These are phyloP conservation scores for Zaprionus davidi DNA, from an alignment of 1,140 invertebrate genomes.

Conservation along the genomic window DNA sequence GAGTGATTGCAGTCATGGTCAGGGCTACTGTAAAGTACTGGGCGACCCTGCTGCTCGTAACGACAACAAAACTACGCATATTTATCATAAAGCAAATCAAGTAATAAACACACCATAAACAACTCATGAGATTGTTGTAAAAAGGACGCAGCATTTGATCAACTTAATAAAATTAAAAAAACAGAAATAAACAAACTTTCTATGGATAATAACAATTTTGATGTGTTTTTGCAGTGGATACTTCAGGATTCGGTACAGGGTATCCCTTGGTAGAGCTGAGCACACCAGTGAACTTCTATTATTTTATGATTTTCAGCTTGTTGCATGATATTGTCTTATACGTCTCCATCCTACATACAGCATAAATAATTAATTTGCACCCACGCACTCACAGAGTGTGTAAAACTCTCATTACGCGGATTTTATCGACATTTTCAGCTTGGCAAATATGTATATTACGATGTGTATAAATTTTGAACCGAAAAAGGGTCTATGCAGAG, in stretches of 20 bases:
- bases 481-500: neutral
- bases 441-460: neutral
- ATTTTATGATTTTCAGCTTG: neutral
- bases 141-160: too few relatives aligned
- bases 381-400: conserved; percentile 19
- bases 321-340: neutral
- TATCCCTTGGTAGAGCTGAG: neutral
- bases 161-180: neutral
- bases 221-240: neutral
- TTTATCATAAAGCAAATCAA: neutral
- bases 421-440: too few relatives aligned
- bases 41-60: too few relatives aligned
- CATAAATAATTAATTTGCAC: conserved; percentile 3
- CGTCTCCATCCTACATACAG: neutral
- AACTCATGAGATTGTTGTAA: too few relatives aligned
- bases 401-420: neutral
- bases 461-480: neutral
- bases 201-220: neutral
- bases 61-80: too few relatives aligned
- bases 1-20: too few relatives aligned
- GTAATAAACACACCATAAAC: neutral
- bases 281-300: neutral
- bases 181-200: neutral
- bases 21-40: too few relatives aligned
- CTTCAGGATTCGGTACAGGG: neutral